These are phyloP conservation scores for Epinotia nisella DNA, from an alignment of 2,888 invertebrate genomes.

Conservation along the genomic window DNA sequence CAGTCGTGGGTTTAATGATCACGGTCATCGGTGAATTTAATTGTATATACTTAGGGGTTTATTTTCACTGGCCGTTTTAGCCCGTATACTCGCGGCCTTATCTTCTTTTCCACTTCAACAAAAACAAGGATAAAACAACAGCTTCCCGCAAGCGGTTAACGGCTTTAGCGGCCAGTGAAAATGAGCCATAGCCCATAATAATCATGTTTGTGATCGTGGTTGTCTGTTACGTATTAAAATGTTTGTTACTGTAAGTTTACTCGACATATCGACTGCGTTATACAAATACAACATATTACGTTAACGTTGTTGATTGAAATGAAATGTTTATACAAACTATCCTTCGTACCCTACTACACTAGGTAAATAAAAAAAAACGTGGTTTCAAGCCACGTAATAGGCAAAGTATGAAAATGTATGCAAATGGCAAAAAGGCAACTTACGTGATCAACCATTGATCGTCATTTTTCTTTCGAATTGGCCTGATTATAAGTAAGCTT, in stretches of 20 bases:
- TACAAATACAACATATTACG: slow-evolving; percentile 62
- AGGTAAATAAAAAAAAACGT: neutral
- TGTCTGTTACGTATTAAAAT: slow-evolving; percentile 62
- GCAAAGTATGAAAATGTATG: neutral
- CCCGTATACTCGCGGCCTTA: no score
- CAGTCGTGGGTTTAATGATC: neutral
- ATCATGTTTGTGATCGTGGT: slow-evolving; percentile 59
- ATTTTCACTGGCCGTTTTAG: no score
- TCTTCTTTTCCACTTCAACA: no score
- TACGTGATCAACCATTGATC: no score
- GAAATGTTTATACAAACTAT: slow-evolving; percentile 17
- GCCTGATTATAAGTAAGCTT: no score
- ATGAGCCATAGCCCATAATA: neutral
- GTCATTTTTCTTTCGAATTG: no score
- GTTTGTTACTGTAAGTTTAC: slow-evolving; percentile 62
- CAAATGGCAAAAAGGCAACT: no score
- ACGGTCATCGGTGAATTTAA: slow-evolving; percentile 11
- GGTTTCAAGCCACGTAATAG: neutral
- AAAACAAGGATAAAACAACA: no score
- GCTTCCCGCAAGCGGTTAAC: no score
- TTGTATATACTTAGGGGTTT: neutral
- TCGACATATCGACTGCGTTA: slow-evolving; percentile 63
- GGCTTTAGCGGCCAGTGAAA: no score
- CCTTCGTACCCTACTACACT: neutral
- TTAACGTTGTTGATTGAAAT: slow-evolving; percentile 56